Evolutionary conservation across 2,113 vertebrate genomes (phyloP), one percentile per base, ranked within the genome.

Genomic region (Festucalex cinctus): DNA sequence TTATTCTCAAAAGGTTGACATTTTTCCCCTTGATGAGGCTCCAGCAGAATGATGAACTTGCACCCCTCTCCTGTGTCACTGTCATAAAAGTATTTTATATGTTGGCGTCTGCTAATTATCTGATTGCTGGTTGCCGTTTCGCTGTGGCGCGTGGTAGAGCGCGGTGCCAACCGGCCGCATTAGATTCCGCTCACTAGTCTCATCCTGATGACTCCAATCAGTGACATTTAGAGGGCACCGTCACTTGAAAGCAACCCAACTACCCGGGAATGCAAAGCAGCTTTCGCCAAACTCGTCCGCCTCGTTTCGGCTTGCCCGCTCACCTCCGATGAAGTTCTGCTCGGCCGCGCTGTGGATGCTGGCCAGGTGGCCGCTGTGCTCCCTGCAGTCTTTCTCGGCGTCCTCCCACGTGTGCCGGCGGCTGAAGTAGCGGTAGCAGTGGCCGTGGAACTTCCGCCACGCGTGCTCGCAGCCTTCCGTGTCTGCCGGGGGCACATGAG

Each of bases 401-500:
- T 97, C 95, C 83, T 97, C 96, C 96, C 95, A 97, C 0, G 94
- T 93, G 73, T 95, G 93, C 36, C 95, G 91, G 56, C 93, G 94
- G 2, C 93, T 77, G 20, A 96, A 96, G 80, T 94, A 95, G 8
- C 93, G 90, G 83, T 96, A 97, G 80, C 96, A 98, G 84, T 95
- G 94, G 3, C 95, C 96, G 26, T 96, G 95, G 86, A 96, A 98
- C 88, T 98, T 98, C 86, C 93, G 93, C 96, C 96, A 98, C 20
- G 91, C 92, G 58, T 91, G 95, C 60, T 97, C 96, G 0, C 96
- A 98, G 78, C 94, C 95, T 79, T 96, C 94, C 0, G 95, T 97
- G 89, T 97, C 96, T 98, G 87, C 1, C 49, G 53, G 51, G 37
- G 22, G 63, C 7, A 36, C 4, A 24, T n/a, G 14, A n/a, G 20